Conservation (phyloP, 2,797 vertebrate species). For the Enteromius mattozi region DNA sequence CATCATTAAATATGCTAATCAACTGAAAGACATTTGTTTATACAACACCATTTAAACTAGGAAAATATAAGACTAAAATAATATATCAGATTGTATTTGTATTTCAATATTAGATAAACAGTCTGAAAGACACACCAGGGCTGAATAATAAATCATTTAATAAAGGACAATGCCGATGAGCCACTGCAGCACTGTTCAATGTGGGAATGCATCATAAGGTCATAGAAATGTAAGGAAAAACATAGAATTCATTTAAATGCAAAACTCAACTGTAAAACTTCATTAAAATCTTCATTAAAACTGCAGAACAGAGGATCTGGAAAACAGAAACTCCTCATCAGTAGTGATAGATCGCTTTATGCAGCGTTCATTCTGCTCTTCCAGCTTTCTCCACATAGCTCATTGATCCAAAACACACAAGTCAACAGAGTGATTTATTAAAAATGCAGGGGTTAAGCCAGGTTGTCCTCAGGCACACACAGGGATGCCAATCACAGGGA, state of each 20-base stretch:
- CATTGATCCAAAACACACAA: constrained; percentile 37
- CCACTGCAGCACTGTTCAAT: background rate
- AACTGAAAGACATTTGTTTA: background rate
- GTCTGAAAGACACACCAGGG: background rate
- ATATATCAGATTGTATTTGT: background rate
- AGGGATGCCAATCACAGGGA: constrained; percentile 23
- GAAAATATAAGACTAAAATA: background rate
- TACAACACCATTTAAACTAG: background rate
- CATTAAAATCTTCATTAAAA: constrained; percentile 12
- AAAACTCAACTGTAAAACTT: background rate
- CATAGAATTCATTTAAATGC: background rate
- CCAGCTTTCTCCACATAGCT: constrained; percentile 3
- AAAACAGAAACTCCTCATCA: background rate
- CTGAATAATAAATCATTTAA: background rate
- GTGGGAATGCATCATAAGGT: background rate
- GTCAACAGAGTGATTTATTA: constrained; percentile 49
- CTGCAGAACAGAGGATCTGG: background rate
- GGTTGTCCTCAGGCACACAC: constrained; percentile 11
- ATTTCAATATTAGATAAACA: background rate
- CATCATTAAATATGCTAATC: background rate
- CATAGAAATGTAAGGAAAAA: background rate
- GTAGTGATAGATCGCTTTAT: background rate
- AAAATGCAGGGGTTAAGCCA: constrained; percentile 20
- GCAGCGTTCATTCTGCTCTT: background rate
- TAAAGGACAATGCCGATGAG: background rate